Conservation (phyloP, 2,797 vertebrate genomes). For the Acropternis orthonyx region DNA sequence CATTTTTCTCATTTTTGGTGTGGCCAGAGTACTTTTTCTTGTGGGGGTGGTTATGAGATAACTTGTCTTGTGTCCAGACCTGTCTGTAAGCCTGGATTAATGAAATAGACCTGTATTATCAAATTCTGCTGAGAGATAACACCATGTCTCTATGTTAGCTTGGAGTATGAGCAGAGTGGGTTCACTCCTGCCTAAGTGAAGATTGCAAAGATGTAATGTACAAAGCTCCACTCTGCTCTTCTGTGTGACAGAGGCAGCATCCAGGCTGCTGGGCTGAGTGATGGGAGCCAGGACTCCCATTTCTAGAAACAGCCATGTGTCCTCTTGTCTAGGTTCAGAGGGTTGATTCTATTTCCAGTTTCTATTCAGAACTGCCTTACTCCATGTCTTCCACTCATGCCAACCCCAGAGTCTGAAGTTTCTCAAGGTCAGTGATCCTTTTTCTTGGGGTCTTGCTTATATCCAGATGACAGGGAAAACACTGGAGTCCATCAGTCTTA, state of each 20-base stretch:
- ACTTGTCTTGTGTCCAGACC: not conserved
- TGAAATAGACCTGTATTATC: not conserved
- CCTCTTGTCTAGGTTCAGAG: not conserved
- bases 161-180: not conserved
- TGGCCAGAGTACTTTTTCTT: not conserved
- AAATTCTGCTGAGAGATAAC: not conserved
- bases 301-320: not conserved
- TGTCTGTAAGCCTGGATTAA: not conserved
- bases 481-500: not conserved
- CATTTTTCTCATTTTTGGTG: not conserved
- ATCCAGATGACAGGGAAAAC: not conserved
- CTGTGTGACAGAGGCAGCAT: not conserved
- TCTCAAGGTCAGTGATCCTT: not conserved
- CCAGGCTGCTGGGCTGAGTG: not conserved
- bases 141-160: not conserved
- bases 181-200: not conserved
- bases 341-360: not conserved
- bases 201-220: not conserved
- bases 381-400: not conserved
- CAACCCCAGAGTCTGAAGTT: not conserved
- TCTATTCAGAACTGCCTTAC: not conserved
- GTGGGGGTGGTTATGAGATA: not conserved
- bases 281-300: not conserved
- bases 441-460: not conserved
- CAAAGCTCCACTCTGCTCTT: not conserved